These are phyloP conservation scores for Omphaloscelis lunosa DNA, from an alignment of 2,888 invertebrate species.

Conservation along the genomic window DNA sequence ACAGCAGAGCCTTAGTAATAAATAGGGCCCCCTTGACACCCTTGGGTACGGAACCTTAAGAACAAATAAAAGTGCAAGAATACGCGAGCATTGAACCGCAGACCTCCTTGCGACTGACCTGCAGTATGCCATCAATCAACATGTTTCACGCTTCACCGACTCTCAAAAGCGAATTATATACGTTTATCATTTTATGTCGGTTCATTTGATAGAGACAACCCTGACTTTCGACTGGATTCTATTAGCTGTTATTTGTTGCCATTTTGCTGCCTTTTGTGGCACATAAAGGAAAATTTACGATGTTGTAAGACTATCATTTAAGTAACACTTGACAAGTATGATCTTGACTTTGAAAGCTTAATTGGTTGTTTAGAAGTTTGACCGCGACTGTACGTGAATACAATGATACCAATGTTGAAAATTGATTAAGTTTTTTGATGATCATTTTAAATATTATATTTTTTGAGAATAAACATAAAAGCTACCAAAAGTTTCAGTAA, in stretches of 20 bases:
- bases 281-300: constrained; percentile 55
- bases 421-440: neutral
- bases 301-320: constrained; percentile 27
- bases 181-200: constrained; percentile 57
- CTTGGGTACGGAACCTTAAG: neutral
- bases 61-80: constrained; percentile 56
- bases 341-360: constrained; percentile 46
- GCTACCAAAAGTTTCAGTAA: neutral
- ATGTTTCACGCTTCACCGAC: constrained; percentile 67
- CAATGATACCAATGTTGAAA: neutral
- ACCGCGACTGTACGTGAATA: constrained; percentile 21
- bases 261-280: constrained; percentile 52
- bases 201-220: constrained; percentile 61
- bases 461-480: neutral
- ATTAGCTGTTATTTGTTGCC: constrained; percentile 49
- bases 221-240: constrained; percentile 75
- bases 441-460: neutral
- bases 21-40: too few species aligned
- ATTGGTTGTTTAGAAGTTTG: constrained; percentile 35
- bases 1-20: too few species aligned
- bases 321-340: constrained; percentile 15
- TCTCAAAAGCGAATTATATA: constrained; percentile 61
- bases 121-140: constrained; percentile 71
- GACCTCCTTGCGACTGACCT: constrained; percentile 66
- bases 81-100: constrained; percentile 71